Evolutionary conservation across 2,797 vertebrate species (phyloP), one percentile per base, ranked within the genome.

Genomic region (Eulemur albifrons): DNA sequence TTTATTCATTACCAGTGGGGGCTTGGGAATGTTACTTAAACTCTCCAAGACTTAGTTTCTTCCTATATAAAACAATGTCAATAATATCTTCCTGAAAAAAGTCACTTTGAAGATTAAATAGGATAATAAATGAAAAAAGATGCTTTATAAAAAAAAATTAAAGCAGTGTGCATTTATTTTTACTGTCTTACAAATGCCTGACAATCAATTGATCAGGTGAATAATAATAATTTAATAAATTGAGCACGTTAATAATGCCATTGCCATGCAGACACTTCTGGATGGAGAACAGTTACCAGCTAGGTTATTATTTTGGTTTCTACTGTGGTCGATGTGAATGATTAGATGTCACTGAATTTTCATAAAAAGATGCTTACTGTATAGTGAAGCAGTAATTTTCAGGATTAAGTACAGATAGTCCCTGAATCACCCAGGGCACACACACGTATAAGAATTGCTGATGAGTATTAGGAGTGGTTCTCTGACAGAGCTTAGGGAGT

Each of bases 21-120:
- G 2, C 38, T 96, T 79, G 30, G 70, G 52, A 87, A 94, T 52
- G 21, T 86, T 94, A 52, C 35, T 30, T 73, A 80, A 40, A 6
- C 12, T 87, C 57, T 38, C 11, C 0, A 65, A 85, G 48, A 65
- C 10, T 48, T 72, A 80, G 8, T 92, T 97, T 83, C 61, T 96
- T 72, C 5, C 25, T n/a, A 6, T 50, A 27, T 30, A 79, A 96
- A 88, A 73, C 7, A 32, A 72, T 54, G 32, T 76, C 43, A 81
- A 48, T 65, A 93, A 38, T 38, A 72, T 72, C 30, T 76, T 54
- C 67, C 30, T 83, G 54, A 76, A 52, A 52, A 57, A 67, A 54
- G 80, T 69, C 20, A 30, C 32, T 91, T 97, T 57, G 35, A 13
- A 84, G 67, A 61, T 81, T 80, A 93, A 96, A 63, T 40, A 73